Conservation (phyloP, 2,888 invertebrate species). For the Eurytoma californica region DNA sequence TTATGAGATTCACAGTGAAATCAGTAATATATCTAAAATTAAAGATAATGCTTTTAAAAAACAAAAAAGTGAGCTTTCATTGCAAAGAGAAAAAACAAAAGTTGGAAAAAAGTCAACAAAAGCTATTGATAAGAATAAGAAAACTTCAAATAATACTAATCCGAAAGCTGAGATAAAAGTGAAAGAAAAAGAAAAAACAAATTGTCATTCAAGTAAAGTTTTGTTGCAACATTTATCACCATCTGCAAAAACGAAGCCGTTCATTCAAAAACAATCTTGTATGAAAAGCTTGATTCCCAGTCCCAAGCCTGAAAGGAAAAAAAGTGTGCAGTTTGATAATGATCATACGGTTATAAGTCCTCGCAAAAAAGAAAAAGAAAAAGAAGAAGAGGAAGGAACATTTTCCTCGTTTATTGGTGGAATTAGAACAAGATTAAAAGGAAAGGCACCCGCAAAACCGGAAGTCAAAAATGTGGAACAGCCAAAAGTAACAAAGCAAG, state of each 20-base stretch:
- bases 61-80: slow-evolving; percentile 21
- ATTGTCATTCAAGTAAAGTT: background rate
- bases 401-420: slow-evolving; percentile 53
- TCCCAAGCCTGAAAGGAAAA: slow-evolving; percentile 61
- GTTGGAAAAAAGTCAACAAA: background rate
- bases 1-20: slow-evolving; percentile 68
- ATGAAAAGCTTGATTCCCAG: slow-evolving; percentile 58
- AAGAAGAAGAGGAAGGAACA: slow-evolving; percentile 49
- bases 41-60: slow-evolving; percentile 62
- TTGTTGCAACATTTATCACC: slow-evolving; percentile 2
- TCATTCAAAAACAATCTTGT: slow-evolving; percentile 58
- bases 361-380: slow-evolving; percentile 47
- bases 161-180: slow-evolving; percentile 17
- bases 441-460: slow-evolving; percentile 62
- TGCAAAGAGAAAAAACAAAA: slow-evolving; percentile 13
- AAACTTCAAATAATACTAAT: background rate
- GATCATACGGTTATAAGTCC: slow-evolving; percentile 60
- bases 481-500: slow-evolving; percentile 39
- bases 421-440: slow-evolving; percentile 51
- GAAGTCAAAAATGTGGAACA: slow-evolving; percentile 43
- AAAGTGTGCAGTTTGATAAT: slow-evolving; percentile 67
- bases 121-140: slow-evolving; percentile 1
- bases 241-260: slow-evolving; percentile 20
- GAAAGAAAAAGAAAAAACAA: background rate
- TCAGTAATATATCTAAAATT: slow-evolving; percentile 64